Evolutionary conservation across 2,888 invertebrate genomes (phyloP), one percentile per base, ranked within the genome.

Genomic region (Agrotis segetum): DNA sequence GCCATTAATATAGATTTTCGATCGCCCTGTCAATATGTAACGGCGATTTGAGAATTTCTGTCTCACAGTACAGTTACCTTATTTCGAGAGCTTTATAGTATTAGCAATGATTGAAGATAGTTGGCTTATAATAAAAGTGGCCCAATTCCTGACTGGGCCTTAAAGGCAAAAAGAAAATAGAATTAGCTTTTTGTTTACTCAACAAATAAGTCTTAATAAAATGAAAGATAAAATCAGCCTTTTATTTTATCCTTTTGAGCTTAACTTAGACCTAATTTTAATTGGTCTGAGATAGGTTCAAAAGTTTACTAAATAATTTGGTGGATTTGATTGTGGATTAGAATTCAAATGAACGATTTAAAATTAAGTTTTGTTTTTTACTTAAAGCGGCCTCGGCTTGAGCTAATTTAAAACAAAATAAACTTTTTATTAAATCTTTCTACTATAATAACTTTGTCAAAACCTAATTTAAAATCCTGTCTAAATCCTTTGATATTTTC

Each of bases 1-100:
- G 81, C 89, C 89, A 92, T 92, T 92, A 92, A 91, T 92, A 91
- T 90, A 89, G 89, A 89, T 92, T 90, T 89, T 86, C 89, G 87
- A 88, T 90, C 79, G 88, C 71, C 85, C 83, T 86, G 88, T 88
- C 88, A 88, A 88, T 90, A 88, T 86, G 85, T 86, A 88, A 90
- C 86, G 84, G 82, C 74, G 77, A 87, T 89, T 89, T 83, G 85
- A 86, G 88, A 76, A 82, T 82, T 75, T 79, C 71, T 74, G 79
- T 72, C 58, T 65, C 61, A 67, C 58, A 16, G 71, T 49, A 46
- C 61, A 59, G 73, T 78, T 83, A 77, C 24, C 78, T 68, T 77
- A 74, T 63, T 72, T 84, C 82, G 49, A 58, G 49, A 63, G 55
- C 40, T 80, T 77, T 68, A 61, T 66, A 44, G 21, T 66, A 79